Evolutionary conservation across 1,140 invertebrate species (phyloP), one percentile per base, ranked within the genome.

Genomic region (Tyrophagus putrescentiae): DNA sequence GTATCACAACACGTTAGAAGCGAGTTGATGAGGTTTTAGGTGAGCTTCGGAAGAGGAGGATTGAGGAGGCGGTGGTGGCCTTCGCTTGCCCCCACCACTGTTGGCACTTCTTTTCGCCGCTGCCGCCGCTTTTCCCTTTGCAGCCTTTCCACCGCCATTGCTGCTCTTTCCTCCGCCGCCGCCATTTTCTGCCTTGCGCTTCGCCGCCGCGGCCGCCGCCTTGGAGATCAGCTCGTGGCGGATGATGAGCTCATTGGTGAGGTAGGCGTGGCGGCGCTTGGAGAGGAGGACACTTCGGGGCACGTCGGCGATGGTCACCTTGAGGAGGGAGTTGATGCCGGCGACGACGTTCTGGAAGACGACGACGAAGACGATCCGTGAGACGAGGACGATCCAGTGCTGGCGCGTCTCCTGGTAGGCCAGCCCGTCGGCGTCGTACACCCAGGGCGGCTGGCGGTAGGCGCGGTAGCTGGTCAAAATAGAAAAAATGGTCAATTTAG

Each of bases 361-460:
- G 5, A 96, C 84, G 32, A 96, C 83, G 72, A 96, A 96, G 1
- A 80, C 81, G 18, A 96, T 73, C 62, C 87, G 73, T 0, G 88
- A 83, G n/a, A 87, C 87, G 61, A 98, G 76, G 56, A 97, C 80
- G 63, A 88, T 81, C 87, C 91, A 98, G 73, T 84, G 95, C 67
- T 84, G 83, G 61, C 80, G 76, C 3, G 80, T 83, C 62, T 81
- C 76, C 60, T 82, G 70, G 66, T 93, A 93, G 11, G 18, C 25
- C 21, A 23, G 18, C 13, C 13, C 9, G 41, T 29, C 41, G 25
- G 42, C 45, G n/a, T 9, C 31, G 28, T 58, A 18, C 5, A 7
- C 5, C 44, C 44, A n/a, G 32, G 9, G 6, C 1, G 5, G 36
- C 11, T 59, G n/a, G 18, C 39, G 39, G 33, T 45, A 44, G 18